Base-by-base conservation (phyloP, 2,797 vertebrate species). In the Enteromius mattozi region DNA sequence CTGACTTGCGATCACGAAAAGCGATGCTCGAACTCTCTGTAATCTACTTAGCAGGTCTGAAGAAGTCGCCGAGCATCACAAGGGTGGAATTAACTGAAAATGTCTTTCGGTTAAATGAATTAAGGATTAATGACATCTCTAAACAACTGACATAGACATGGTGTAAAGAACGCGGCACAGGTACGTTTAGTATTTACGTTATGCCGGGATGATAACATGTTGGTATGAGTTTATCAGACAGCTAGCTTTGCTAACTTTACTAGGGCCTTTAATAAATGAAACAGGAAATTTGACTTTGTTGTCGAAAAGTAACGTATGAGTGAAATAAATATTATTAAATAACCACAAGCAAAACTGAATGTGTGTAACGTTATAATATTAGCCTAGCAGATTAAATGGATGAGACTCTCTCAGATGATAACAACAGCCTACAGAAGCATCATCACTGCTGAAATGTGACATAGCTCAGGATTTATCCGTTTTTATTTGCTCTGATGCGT, bases 71-170 rank as follows among this genome's bases (percentile, higher is more conserved):
- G 42, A 65, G n/a, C 76, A 84, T 74, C 83, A 84, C 83, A 84
- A 80, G 83, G 83, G 83, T 80, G 77, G 85, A 87, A 88, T 45
- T 45, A 59, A 83, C 66, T 30, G 71, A 79, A 84, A 78, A 78
- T 76, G 61, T 63, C 2, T 21, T 17, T 45, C 37, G 17, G 33
- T 69, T 72, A 51, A 72, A 47, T 10, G 37, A 8, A 75, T 5
- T 17, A n/a, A 42, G 40, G 72, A 85, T 68, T 16, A 45, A 49
- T 79, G 63, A 45, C 9, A 27, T 80, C 37, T 51, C 6, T 49
- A 19, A 42, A 47, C 10, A 63, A 19, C 45, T 69, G 45, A 0
- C 16, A 6, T 30, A 61, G 63, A 68, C 47, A 86, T 84, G 85
- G 63, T 86, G 69, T 86, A 79, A 54, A 84, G 27, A 59, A 16